A percentile compares a stretch with the other conserved stretches of the same genome.
These are phyloP conservation scores for Drosophila greeni DNA, from an alignment of 2,888 invertebrate species.

Conservation along the genomic window DNA sequence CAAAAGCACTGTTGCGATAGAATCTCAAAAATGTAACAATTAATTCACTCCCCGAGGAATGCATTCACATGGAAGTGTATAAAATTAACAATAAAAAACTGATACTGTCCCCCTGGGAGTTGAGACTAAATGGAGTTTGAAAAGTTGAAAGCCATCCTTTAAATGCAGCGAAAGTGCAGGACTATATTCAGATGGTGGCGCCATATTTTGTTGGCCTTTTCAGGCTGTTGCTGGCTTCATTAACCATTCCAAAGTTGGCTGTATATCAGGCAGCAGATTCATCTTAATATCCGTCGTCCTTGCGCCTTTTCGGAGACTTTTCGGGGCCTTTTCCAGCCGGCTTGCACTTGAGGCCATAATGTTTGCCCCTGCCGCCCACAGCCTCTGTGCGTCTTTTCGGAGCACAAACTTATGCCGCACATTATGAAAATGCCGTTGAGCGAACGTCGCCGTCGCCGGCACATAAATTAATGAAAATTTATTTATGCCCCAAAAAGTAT, in stretches of 20 bases:
- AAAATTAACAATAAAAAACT: conserved; percentile 11
- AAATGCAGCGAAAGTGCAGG: conserved; percentile 3
- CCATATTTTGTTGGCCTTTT: conserved; percentile 2
- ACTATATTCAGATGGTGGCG: conserved; percentile 12
- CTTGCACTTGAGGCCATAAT: conserved; percentile 16
- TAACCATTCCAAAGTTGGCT: conserved; percentile 56
- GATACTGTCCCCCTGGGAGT: background rate
- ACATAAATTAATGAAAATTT: conserved; percentile 71
- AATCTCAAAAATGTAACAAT: conserved; percentile 21
- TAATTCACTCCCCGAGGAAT: conserved; percentile 32
- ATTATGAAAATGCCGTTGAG: conserved; percentile 47
- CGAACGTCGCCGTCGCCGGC: conserved; percentile 31
- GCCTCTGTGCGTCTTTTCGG: conserved; percentile 9
- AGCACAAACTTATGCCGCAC: conserved; percentile 60
- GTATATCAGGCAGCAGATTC: conserved; percentile 56
- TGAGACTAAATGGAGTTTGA: background rate
- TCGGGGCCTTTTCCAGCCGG: conserved; percentile 8
- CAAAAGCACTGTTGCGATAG: conserved; percentile 12
- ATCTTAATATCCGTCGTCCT: conserved; percentile 43
- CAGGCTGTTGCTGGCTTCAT: conserved; percentile 56
- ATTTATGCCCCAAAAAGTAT: conserved; percentile 63
- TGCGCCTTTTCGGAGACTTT: conserved; percentile 7
- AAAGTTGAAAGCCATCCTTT: conserved; percentile 3
- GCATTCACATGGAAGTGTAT: conserved; percentile 19
- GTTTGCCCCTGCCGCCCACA: conserved; percentile 9